Conservation (phyloP, 2,888 invertebrate species). For the Mimumesa dahlbomi region DNA sequence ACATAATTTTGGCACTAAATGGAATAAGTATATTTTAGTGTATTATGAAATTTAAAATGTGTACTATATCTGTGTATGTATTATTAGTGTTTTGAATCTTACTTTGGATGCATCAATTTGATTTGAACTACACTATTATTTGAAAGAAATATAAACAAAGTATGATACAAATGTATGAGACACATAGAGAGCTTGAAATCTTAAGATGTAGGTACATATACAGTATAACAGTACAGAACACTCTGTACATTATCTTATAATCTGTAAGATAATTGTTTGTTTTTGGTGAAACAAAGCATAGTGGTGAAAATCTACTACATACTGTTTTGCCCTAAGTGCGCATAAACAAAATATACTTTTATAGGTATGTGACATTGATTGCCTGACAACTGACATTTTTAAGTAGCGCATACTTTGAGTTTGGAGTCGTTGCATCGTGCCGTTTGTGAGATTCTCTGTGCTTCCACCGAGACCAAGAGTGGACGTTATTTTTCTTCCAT, state of each 20-base stretch:
- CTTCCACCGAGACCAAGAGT: conserved; percentile 68
- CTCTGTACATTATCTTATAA: conserved; percentile 32
- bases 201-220: conserved; percentile 41
- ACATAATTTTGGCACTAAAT: too few relatives aligned
- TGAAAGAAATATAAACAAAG: not conserved
- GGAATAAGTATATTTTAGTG: too few relatives aligned
- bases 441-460: conserved; percentile 68
- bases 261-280: conserved; percentile 26
- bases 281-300: conserved; percentile 59
- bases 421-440: conserved; percentile 69
- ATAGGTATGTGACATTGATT: conserved; percentile 70
- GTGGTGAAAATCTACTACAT: conserved; percentile 62
- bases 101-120: too few relatives aligned
- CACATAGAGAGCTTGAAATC: conserved; percentile 50
- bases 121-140: not conserved
- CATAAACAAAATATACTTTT: conserved; percentile 69
- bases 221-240: conserved; percentile 44
- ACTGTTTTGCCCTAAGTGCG: conserved; percentile 66
- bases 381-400: conserved; percentile 75
- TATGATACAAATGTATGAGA: conserved; percentile 33
- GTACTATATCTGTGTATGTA: too few relatives aligned
- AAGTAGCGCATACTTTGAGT: conserved; percentile 77
- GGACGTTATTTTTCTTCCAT: conserved; percentile 60
- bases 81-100: too few relatives aligned
- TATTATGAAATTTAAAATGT: too few relatives aligned